Evolutionary conservation across 2,113 vertebrate genomes (phyloP), one percentile per base, ranked within the genome.

Genomic region (Triplophysa dalaica): DNA sequence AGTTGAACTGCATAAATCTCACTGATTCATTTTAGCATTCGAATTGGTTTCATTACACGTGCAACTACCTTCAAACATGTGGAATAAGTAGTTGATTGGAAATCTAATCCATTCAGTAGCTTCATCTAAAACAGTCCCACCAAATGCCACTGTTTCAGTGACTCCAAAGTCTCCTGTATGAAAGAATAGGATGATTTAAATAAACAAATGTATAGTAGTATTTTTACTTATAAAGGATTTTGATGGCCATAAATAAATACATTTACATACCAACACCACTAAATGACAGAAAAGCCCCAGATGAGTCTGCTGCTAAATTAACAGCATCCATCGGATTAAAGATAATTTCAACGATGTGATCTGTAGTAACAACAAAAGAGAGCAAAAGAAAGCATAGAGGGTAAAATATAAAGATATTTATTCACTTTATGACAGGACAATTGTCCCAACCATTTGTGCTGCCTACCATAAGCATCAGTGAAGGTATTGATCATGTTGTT

Each of bases 401-500:
- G 26, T 22, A 24, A 11, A 50, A 9, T 58, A 58, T 9, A 21
- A 1, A 58, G 14, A 52, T 16, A 52, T 52, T 11, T 17, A 52
- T 52, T 52, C 13, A 52, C 13, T 52, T 16, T 52, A 12, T 11
- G 43, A 12, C 2, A 45, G 11, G 11, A 45, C 43, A 38, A 38
- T 7, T 8, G 33, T 38, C 33, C 33, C 33, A 38, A 38, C 33
- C 6, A 38, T 45, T 45, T 45, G 43, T 45, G 43, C 54, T n/a
- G 17, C 24, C 9, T 54, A 93, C 92, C 92, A 86, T 91, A 90
- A 82, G 89, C 87, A 77, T 90, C 89, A 78, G 84, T 86, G 38
- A 91, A 65, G 13, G 90, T 82, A 74, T 82, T 85, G 43, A 89
- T 85, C 12, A 90, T 87, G 24, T 52, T 41, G 52, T 38, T 54